These are phyloP conservation scores for Andrena praecox DNA, from an alignment of 2,888 invertebrate species.

Conservation along the genomic window DNA sequence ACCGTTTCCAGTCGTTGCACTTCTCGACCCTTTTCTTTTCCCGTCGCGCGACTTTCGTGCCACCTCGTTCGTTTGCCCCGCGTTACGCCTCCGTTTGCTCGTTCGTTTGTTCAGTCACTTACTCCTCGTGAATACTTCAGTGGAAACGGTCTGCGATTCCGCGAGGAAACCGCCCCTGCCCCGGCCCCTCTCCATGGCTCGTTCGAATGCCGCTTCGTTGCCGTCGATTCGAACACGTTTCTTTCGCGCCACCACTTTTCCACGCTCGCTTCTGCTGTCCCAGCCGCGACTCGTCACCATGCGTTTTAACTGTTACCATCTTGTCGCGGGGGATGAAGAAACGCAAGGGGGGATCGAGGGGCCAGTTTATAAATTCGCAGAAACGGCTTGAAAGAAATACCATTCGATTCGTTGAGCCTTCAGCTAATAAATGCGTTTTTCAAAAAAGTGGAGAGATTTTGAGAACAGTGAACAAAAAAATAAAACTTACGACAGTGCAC, in stretches of 20 bases:
- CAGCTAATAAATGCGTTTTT: too few relatives aligned
- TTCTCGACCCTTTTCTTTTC: constrained; percentile 34
- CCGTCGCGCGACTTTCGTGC: constrained; percentile 44
- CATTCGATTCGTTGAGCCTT: too few relatives aligned
- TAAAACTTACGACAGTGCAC: too few relatives aligned
- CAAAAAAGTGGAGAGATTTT: too few relatives aligned
- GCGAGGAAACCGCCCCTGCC: constrained; percentile 25
- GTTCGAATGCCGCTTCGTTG: constrained; percentile 31
- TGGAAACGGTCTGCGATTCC: constrained; percentile 46
- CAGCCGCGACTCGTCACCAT: background rate
- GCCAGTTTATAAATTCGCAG: too few relatives aligned
- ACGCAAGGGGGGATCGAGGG: too few relatives aligned
- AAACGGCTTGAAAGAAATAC: too few relatives aligned
- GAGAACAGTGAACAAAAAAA: too few relatives aligned
- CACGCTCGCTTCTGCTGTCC: constrained; percentile 9
- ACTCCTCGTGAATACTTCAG: constrained; percentile 49
- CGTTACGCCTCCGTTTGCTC: constrained; percentile 37
- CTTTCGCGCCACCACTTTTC: constrained; percentile 34
- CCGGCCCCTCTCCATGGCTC: background rate
- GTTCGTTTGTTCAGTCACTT: constrained; percentile 23
- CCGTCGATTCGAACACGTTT: constrained; percentile 17
- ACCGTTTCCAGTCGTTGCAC: constrained; percentile 30
- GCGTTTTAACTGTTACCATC: background rate
- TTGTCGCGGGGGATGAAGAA: background rate
- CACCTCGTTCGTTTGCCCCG: constrained; percentile 19